Evolutionary conservation across 2,797 vertebrate species (phyloP), one percentile per base, ranked within the genome.

Genomic region (Acridotheres tristis): DNA sequence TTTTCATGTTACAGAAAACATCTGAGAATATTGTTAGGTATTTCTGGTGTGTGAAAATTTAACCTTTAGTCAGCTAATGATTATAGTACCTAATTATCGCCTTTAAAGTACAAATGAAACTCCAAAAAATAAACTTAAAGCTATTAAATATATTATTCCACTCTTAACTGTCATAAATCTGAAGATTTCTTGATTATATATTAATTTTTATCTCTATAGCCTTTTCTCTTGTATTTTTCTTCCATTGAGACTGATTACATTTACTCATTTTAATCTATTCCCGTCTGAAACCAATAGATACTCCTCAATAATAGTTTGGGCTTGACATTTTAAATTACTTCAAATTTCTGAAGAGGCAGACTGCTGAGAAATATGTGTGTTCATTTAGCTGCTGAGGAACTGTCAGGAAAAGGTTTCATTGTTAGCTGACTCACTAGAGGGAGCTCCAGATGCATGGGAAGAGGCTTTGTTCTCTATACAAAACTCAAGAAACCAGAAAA

Each of bases 391-490:
- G 36, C 36, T 20, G 48, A 61, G 16, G 8, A 71, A 26, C 11
- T 8, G 30, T 25, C 51, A 13, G 6, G 3, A 36, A 51, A 55
- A 58, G 48, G 45, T 78, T 86, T 89, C 15, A 16, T 17, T 25
- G 47, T 14, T 82, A 83, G 14, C 51, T 21, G 25, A 40, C 40
- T 95, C 98, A 91, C 97, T 97, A 96, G 98, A 98, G 98, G 98
- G 98, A 97, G 97, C 97, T 97, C 97, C 96, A 94, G 96, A 94
- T 81, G 97, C 97, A 91, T 4, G 30, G 26, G 87, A 95, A 90
- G 21, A 30, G 45, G 42, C 54, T 96, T 94, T 96, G 55, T 94
- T 94, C 75, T 93, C 55, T 61, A 43, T 4, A 12, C 14, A 71
- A 42, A 87, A 69, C 19, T 68, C 45, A 75, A 51, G 45, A n/a